Evolutionary conservation across 2,888 invertebrate genomes (phyloP), one percentile per base, ranked within the genome.

Genomic region (Tetramorium bicarinatum): DNA sequence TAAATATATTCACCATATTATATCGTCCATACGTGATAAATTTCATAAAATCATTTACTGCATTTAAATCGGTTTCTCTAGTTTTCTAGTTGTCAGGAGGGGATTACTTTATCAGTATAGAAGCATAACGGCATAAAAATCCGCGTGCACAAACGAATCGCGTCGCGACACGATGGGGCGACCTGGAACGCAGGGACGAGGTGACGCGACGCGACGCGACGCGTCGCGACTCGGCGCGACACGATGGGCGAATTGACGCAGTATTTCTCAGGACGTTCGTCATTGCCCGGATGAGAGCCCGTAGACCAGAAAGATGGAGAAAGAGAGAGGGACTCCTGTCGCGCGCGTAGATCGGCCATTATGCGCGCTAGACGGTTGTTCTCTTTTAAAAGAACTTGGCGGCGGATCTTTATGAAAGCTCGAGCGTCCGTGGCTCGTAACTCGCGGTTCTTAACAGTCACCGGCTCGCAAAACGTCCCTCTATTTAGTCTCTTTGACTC

Each of bases 361-460:
- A 91, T 89, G 72, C 88, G 87, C 83, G 86, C 84, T 82, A 89
- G 85, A 85, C 88, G 84, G 83, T 91, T 90, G 85, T 88, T 89
- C 89, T 88, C 88, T 90, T 91, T 91, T 91, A 91, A 92, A 89
- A 91, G 88, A 84, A 91, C 89, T 92, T 92, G 91, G 91, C 91
- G 89, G 86, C 88, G 89, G 84, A 87, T 91, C 91, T 90, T 90
- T 88, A 87, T 84, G 88, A 90, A 89, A 87, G 83, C 87, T 64
- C 67, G 79, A 82, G 71, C 69, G 82, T 47, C 72, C 80, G 84
- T 86, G 80, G 88, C 88, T 85, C 87, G 87, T 89, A 87, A 88
- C 84, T 87, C 83, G 85, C 77, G 76, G 44, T 72, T 86, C 71
- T 59, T 71, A 59, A 21, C 79, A 82, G 74, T 75, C 81, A 69